A percentile compares a stretch with the other conserved stretches of the same genome.
Conservation (phyloP, 1,140 invertebrate species). For the Drosophila lacteicornis region DNA sequence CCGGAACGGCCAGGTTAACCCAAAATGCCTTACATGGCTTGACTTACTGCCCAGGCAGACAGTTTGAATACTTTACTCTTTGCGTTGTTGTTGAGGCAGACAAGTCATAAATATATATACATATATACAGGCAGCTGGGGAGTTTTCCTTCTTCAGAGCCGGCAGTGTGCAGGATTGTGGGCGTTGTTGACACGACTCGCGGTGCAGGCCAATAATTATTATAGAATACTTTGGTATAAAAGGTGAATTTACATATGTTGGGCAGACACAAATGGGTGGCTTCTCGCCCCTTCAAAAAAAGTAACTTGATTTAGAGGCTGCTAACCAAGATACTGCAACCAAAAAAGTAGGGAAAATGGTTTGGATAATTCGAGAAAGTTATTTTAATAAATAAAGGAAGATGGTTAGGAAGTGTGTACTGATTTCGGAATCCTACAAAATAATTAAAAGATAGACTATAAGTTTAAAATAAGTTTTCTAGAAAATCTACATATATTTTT, state of each 20-base stretch:
- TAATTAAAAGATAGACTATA: too few species aligned
- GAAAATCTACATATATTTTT: too few species aligned
- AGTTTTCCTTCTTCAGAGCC: constrained; percentile 28
- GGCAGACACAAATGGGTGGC: constrained; percentile 12
- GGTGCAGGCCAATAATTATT: constrained; percentile 35
- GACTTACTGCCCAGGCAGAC: constrained; percentile 58
- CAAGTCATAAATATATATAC: constrained; percentile 65
- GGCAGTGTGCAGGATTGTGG: constrained; percentile 36
- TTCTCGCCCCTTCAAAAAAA: constrained; percentile 1
- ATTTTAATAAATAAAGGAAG: too few species aligned
- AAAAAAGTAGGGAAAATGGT: neutral
- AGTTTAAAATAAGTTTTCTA: too few species aligned
- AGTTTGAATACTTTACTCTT: constrained; percentile 43
- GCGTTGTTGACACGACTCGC: constrained; percentile 51
- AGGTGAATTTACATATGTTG: constrained; percentile 37
- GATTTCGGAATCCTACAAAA: too few species aligned
- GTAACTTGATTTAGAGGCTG: neutral
- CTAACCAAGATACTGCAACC: neutral
- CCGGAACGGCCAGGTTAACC: constrained; percentile 53
- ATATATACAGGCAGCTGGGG: constrained; percentile 24
- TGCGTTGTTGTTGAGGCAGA: constrained; percentile 25
- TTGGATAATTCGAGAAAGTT: neutral
- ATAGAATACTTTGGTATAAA: constrained; percentile 46
- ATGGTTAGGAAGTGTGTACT: too few species aligned
- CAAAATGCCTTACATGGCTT: constrained; percentile 44